phyloP scores from a whole-genome alignment of 2,113 vertebrate genomes.

The Aplodontia rufa region DNA sequence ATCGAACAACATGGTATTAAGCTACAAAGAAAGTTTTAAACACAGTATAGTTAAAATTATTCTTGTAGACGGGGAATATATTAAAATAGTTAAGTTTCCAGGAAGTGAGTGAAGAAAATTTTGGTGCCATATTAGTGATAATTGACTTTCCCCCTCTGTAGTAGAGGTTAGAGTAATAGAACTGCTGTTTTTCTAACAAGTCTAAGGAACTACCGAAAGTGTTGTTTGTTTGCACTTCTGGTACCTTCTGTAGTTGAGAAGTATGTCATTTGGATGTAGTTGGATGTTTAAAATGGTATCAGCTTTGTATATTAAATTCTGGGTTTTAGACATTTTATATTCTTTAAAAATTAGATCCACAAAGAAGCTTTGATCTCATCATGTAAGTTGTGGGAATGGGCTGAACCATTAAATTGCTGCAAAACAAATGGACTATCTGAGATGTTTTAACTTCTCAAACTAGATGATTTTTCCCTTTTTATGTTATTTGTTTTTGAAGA shows the following conservation, averaged over 20 bases:
- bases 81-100: not conserved
- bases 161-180: slow-evolving; percentile 38
- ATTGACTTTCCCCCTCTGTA: not conserved
- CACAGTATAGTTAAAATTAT: not conserved
- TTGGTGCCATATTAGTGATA: slow-evolving; percentile 57
- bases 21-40: not conserved
- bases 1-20: not conserved
- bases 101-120: not conserved
- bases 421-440: not conserved
- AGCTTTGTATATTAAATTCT: slow-evolving; percentile 5
- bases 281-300: not conserved
- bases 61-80: not conserved
- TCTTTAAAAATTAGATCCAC: not conserved
- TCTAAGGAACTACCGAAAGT: slow-evolving; percentile 59
- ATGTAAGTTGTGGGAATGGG: not conserved
- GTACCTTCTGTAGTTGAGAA: slow-evolving; percentile 14
- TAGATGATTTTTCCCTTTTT: not conserved
- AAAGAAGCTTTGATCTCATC: not conserved
- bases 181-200: slow-evolving; percentile 27
- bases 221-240: slow-evolving; percentile 51
- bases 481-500: not conserved
- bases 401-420: not conserved
- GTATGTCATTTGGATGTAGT: not conserved
- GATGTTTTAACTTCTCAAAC: not conserved
- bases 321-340: slow-evolving; percentile 35